Base-by-base conservation (phyloP, 1,140 invertebrate species). In the Pentalonia nigronervosa region DNA sequence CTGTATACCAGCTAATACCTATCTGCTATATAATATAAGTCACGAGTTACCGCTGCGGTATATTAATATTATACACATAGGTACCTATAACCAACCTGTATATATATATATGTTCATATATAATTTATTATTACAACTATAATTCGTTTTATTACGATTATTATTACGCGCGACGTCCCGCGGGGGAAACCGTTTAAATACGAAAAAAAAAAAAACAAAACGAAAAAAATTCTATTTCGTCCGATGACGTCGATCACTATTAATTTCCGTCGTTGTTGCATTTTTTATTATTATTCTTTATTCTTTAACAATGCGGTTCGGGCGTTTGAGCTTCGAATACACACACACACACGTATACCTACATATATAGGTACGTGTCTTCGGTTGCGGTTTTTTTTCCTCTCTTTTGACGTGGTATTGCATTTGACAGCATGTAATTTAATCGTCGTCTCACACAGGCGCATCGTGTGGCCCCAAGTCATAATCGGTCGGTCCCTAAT, bases 401-500 rank as follows among this genome's bases (percentile, higher is more conserved):
- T 41, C 41, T 50, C 30, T 67, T 60, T 60, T 56, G 34, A 90
- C 56, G 89, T 67, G 25, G 56, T 67, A 45, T 48, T 90, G 89
- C 25, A 48, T 81, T 83, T 83, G 90, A 91, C 56, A 91, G 76
- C 90, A 23, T 81, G 67, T 91, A 91, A 91, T 91, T 91, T 91
- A 87, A n/a, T 87, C 86, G 86, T 50, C 30, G 86, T 47, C 17
- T 87, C 47, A 87, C 47, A 87, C 25, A 87, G 48, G 36, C 47
- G 25, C 47, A 87, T 87, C 84, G 84, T 47, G 45, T 87, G n/a
- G 86, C 86, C 86, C 30, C 25, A 7, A 86, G 84, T 47, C 83
- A 84, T 41, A 36, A 84, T 84, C 83, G 45, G 84, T 87, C 84
- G 20, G 84, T 87, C 84, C n/a, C 45, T 87, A 87, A 87, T 87